These are phyloP conservation scores for Diglossa cyanea DNA, from an alignment of 2,797 vertebrate species.

Conservation along the genomic window DNA sequence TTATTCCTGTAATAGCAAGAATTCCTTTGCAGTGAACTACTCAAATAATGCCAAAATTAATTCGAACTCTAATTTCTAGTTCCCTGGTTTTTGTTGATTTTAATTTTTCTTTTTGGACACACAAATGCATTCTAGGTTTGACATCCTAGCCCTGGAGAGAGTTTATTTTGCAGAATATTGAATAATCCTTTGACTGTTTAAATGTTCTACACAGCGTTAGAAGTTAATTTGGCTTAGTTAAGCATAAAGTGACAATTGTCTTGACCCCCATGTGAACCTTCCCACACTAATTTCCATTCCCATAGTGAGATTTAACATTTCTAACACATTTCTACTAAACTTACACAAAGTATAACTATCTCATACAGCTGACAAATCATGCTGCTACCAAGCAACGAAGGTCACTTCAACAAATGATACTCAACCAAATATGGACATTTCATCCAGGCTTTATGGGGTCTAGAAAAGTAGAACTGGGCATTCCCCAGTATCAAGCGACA, in stretches of 20 bases:
- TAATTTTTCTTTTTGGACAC: background rate
- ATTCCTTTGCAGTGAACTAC: slow-evolving; percentile 4
- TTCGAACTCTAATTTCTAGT: background rate
- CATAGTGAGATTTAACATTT: slow-evolving; percentile 36
- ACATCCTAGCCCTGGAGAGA: slow-evolving; percentile 12
- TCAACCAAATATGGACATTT: slow-evolving; percentile 29
- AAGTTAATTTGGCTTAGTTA: slow-evolving; percentile 70
- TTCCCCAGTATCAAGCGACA: background rate
- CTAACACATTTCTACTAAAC: slow-evolving; percentile 62
- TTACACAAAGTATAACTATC: slow-evolving; percentile 65
- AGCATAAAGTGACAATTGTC: slow-evolving; percentile 63
- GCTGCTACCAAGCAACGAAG: slow-evolving; percentile 65
- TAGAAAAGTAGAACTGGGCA: background rate
- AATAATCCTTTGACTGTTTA: slow-evolving; percentile 31
- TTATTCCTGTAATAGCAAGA: background rate
- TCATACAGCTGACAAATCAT: slow-evolving; percentile 63
- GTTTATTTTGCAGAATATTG: slow-evolving; percentile 24
- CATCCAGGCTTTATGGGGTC: background rate
- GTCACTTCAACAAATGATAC: slow-evolving; percentile 62
- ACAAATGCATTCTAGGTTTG: slow-evolving; percentile 43
- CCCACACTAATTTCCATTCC: slow-evolving; percentile 61
- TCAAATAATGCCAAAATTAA: background rate
- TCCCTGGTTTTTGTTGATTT: slow-evolving; percentile 6
- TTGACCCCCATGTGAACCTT: slow-evolving; percentile 52
- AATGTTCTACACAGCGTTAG: slow-evolving; percentile 38